Base-by-base conservation (phyloP, 2,888 invertebrate genomes). In the Limenitis arthemis region DNA sequence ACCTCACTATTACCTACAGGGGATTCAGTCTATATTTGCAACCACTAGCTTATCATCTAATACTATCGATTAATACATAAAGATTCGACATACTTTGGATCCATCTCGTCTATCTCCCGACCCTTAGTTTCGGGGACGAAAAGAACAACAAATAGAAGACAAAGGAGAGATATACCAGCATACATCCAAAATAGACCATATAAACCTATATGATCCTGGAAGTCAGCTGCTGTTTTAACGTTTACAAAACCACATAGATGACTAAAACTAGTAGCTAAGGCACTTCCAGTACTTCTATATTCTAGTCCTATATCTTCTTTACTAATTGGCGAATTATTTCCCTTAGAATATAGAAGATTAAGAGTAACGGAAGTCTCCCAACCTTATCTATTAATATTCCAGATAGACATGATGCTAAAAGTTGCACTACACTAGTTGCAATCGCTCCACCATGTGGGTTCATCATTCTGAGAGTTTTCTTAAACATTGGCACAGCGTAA, bases 91-190 rank as follows among this genome's bases (percentile, higher is more conserved):
- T 89, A 90, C 58, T 90, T 89, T 4, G 92, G 90, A 68, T 93
- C 92, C 90, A 96, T 95, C 77, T 96, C 95, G 68, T 95, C 95
- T 62, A 97, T 89, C 67, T 95, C 94, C 55, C 93, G 91, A 3
- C 96, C 96, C 73, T 94, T 96, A 6, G 97, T 97, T 81, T 97
- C 96, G 1, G 96, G 96, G 5, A 97, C 94, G 68, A 91, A 93
- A 58, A 92, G 89, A 9, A 93, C 91, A 1, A 96, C 93, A 77
- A 96, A 96, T 61, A 94, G 88, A 8, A 95, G 86, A 51, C 94
- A 93, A 51, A 92, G 85, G 0, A 94, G 90, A 4, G 95, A 93
- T 59, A 94, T 90, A 1, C 91, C 91, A 0, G 94, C 92, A 72
- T 96, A 97, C 64, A 96, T 81, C 93, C 94, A 95, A 73, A 96